A percentile compares a stretch with the other conserved stretches of the same genome.
phyloP scores from a whole-genome alignment of 2,113 vertebrate genomes.

The Ciconia stormi region DNA sequence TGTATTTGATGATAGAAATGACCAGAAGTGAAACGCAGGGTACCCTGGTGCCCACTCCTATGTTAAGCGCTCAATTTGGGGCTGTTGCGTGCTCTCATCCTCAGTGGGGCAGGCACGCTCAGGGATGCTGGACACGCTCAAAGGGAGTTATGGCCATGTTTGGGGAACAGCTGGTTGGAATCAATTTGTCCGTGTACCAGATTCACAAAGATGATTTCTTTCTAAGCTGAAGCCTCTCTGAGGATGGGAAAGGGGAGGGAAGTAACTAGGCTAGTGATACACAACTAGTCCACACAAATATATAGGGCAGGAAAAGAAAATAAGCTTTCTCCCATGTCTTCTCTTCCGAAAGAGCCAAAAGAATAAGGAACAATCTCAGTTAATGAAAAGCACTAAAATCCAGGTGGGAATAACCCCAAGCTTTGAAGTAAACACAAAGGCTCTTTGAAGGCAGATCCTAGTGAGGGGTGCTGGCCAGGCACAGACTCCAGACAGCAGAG shows the following conservation, averaged over 20 bases:
- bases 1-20: neutral
- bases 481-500: neutral
- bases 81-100: rapidly evolving
- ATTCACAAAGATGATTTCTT: neutral
- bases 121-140: neutral
- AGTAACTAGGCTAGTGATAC: neutral
- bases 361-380: neutral
- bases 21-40: neutral
- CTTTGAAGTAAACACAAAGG: neutral
- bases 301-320: neutral
- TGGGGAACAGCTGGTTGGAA: neutral
- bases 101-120: neutral
- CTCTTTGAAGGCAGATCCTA: neutral
- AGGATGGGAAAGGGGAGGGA: neutral
- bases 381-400: neutral
- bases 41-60: neutral
- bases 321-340: neutral
- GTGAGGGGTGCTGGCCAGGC: neutral
- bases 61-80: rapidly evolving
- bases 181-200: neutral
- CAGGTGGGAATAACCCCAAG: neutral
- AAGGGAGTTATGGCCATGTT: neutral
- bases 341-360: neutral
- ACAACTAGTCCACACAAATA: neutral
- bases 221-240: neutral